phyloP scores from a whole-genome alignment of 2,113 vertebrate species.

The Lagopus leucura region DNA sequence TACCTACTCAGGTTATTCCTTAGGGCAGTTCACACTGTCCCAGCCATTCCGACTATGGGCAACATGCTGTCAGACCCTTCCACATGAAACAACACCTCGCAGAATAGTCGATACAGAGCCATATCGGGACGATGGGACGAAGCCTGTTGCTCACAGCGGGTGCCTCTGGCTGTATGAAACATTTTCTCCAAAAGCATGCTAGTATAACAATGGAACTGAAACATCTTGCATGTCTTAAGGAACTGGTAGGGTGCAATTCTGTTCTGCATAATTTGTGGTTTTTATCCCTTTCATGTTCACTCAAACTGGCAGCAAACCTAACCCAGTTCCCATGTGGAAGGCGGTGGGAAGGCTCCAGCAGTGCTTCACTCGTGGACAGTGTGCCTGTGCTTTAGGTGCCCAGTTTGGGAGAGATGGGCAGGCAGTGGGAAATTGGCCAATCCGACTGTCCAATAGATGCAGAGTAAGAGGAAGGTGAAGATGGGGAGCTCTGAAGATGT shows the following conservation, averaged over 20 bases:
- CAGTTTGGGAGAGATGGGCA: background rate
- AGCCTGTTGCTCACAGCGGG: background rate
- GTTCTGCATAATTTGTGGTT: conserved; percentile 31
- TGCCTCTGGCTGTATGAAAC: conserved; percentile 22
- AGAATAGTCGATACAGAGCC: background rate
- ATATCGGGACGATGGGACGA: background rate
- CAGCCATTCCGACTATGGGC: background rate
- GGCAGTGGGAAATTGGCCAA: background rate
- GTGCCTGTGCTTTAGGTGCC: background rate
- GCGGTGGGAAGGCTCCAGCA: conserved; percentile 3
- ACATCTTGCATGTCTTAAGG: conserved; percentile 57
- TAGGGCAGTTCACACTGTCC: background rate
- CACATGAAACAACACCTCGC: background rate
- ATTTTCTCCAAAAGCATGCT: conserved; percentile 7
- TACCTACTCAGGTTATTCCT: background rate
- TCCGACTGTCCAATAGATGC: background rate
- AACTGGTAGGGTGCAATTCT: conserved; percentile 48
- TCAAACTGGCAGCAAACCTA: conserved; percentile 15
- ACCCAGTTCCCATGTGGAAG: conserved; percentile 29
- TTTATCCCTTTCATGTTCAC: conserved; percentile 27
- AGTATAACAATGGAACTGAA: conserved; percentile 44
- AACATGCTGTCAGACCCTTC: background rate
- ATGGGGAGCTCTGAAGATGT: background rate
- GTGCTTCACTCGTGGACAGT: background rate
- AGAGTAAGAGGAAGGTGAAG: background rate